Percentiles rank a stretch among this genome's conserved stretches.
These are phyloP conservation scores for Hybos culiciformis DNA, from an alignment of 2,888 invertebrate genomes.

Conservation along the genomic window DNA sequence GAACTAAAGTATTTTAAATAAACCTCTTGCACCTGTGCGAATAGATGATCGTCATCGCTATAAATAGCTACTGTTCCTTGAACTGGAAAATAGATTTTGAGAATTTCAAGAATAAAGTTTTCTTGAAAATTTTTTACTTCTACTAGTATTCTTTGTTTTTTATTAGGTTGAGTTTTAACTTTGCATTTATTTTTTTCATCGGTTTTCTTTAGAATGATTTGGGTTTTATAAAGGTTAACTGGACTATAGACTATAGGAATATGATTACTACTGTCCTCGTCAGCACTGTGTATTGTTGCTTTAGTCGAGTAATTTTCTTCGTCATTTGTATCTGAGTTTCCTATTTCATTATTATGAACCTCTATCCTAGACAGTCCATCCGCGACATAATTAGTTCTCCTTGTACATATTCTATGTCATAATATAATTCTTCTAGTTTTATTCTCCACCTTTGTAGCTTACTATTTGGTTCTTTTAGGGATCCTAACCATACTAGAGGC, in stretches of 20 bases:
- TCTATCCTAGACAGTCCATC: no score
- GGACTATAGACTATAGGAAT: slow-evolving; percentile 5
- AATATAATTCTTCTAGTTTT: no score
- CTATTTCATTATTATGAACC: no score
- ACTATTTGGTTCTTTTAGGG: no score
- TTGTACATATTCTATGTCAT: no score
- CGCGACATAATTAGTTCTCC: no score
- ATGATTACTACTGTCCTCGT: slow-evolving; percentile 3
- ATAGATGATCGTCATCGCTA: slow-evolving; percentile 4
- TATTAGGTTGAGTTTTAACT: slow-evolving; percentile 1
- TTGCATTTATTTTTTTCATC: slow-evolving; percentile 1
- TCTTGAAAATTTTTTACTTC: slow-evolving; percentile 7
- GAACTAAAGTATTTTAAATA: slow-evolving; percentile 6
- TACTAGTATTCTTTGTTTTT: slow-evolving; percentile 6
- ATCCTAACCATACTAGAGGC: no score
- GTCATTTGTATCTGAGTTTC: no score
- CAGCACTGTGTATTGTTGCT: no score
- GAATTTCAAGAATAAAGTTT: not conserved
- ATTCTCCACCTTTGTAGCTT: no score
- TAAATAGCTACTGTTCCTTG: slow-evolving; percentile 8
- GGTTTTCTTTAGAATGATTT: slow-evolving; percentile 9
- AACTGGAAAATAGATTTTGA: slow-evolving; percentile 4
- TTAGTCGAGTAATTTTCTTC: no score
- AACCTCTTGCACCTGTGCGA: slow-evolving; percentile 5
- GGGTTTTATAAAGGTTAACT: slow-evolving; percentile 8